Base-by-base conservation (phyloP, 30 jellyfish, hydroid and myxozoan species). In the Nemopilema nomurai region DNA sequence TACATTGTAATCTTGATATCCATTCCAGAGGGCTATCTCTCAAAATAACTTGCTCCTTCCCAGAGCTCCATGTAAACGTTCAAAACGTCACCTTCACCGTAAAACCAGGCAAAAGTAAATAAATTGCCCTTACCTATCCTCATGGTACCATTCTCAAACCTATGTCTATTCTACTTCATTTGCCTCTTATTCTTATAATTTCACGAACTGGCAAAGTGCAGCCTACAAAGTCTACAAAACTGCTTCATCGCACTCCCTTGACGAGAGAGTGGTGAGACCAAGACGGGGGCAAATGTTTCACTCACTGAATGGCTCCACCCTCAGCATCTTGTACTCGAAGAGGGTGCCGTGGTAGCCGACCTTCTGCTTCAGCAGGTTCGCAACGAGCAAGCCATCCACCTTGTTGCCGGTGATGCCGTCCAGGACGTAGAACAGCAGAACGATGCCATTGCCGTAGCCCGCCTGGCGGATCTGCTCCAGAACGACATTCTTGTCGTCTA, bases 321-420 rank as follows among this genome's bases (percentile, higher is more conserved):
- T 79, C 32, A 88, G 81, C 97, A 93, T 93, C 32, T 76, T 93
- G 69, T 81, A 83, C 29, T 88, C 98, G 68, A 89, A 93, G 7
- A 93, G 71, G 51, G 89, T 93, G 67, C 98, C 98, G 67, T 95
- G 97, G 63, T 77, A 83, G 0, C 98, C 98, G 85, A 93, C 91
- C 75, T 93, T 93, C 77, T 88, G 97, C 70, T 93, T 93, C 73
- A 93, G 65, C 31, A 89, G n/a, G 84, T 93, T 96, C 4, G 98
- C 98, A 4, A 93, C 94, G 17, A 72, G 74, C 50, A 74, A 62
- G 1, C 98, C 98, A 49, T 93, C 98, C 80, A 88, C 31, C 53
- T 70, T 79, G 74, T 75, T 28, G 20, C 87, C 80, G 7, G 80
- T 21, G 19, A 89, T 90, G 1, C 95, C 97, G 29, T 83, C 96